Conservation (phyloP, 2,888 invertebrate species). For the Meta bourneti region DNA sequence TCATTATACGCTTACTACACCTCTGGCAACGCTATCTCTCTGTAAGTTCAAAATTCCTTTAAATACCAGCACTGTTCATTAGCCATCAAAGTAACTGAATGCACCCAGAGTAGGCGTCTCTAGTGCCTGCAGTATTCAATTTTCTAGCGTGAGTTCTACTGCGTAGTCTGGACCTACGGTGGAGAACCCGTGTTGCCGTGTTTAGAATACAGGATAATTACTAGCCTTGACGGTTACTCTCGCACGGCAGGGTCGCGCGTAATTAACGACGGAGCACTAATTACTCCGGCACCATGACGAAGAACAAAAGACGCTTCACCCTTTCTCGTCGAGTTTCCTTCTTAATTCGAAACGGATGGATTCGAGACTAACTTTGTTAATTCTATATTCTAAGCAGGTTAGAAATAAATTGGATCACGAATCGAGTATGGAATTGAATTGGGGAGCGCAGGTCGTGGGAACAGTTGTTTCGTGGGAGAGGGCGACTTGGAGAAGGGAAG, state of each 20-base stretch:
- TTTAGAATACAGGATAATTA: constrained; percentile 6
- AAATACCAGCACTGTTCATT: too few relatives aligned
- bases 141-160: too few relatives aligned
- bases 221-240: constrained; percentile 1
- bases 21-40: too few relatives aligned
- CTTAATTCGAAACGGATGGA: constrained; percentile 7
- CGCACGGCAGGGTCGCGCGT: not conserved
- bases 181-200: not conserved
- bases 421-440: not conserved
- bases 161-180: too few relatives aligned
- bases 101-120: too few relatives aligned
- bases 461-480: not conserved
- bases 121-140: too few relatives aligned
- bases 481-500: not conserved
- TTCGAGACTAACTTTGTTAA: not conserved
- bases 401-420: constrained; percentile 16
- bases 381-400: not conserved
- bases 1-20: too few relatives aligned
- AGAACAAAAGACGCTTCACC: constrained; percentile 5
- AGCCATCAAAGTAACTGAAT: too few relatives aligned
- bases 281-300: constrained; percentile 7
- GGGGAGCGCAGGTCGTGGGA: not conserved
- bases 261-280: constrained; percentile 37
- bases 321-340: constrained; percentile 13
- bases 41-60: too few relatives aligned